These are phyloP conservation scores for Agonopterix arenella DNA, from an alignment of 2,888 invertebrate species.

Conservation along the genomic window DNA sequence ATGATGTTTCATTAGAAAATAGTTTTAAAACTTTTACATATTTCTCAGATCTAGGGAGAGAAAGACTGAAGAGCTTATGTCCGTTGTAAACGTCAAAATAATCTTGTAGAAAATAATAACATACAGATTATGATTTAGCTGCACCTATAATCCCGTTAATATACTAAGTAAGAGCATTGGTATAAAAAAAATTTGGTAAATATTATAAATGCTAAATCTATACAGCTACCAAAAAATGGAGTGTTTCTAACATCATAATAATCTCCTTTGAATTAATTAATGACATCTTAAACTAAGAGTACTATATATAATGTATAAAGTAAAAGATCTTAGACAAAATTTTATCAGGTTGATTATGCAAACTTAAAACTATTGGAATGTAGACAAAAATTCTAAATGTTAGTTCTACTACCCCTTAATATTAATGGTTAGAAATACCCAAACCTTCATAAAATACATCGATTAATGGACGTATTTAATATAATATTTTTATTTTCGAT, in stretches of 20 bases:
- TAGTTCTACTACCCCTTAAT: conserved; percentile 62
- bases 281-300: conserved; percentile 23
- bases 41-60: no score
- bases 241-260: conserved; percentile 47
- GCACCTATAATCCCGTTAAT: not conserved
- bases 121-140: no score
- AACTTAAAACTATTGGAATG: conserved; percentile 64
- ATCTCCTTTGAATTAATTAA: conserved; percentile 45
- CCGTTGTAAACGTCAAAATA: no score
- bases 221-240: conserved; percentile 62
- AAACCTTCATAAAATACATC: conserved; percentile 58
- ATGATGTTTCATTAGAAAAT: no score
- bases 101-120: no score
- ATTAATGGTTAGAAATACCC: conserved; percentile 66
- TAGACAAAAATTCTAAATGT: conserved; percentile 47
- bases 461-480: conserved; percentile 37
- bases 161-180: conserved; percentile 65
- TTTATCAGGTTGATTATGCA: conserved; percentile 52
- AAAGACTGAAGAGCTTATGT: no score
- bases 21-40: no score
- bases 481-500: not conserved
- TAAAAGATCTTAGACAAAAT: conserved; percentile 12
- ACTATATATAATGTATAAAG: conserved; percentile 25
- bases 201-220: conserved; percentile 60
- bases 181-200: conserved; percentile 73